phyloP scores from a whole-genome alignment of 2,888 invertebrate genomes.

The Nebria salina region DNA sequence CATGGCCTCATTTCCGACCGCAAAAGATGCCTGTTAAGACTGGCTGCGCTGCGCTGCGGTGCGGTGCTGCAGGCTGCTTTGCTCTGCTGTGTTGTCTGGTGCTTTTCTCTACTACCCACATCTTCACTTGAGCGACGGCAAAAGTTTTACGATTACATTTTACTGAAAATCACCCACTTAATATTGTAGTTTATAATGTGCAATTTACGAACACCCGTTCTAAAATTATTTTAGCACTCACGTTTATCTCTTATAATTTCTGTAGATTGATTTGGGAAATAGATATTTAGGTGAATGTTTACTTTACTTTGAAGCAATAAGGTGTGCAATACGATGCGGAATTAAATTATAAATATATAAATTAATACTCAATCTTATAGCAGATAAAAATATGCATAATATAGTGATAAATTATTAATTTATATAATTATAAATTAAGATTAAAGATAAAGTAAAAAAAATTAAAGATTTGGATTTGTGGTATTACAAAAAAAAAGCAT shows the following conservation, averaged over 20 bases:
- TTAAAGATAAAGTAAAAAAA: too few relatives aligned
- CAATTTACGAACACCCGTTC: constrained; percentile 4
- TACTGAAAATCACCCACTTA: constrained; percentile 17
- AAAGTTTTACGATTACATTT: constrained; percentile 15
- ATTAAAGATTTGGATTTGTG: too few relatives aligned
- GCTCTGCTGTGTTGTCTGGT: background rate
- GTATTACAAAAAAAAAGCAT: too few relatives aligned
- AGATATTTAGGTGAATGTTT: background rate
- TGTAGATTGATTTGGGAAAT: background rate
- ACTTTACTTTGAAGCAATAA: background rate
- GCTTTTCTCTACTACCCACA: background rate
- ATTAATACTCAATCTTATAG: background rate
- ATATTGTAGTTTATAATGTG: constrained; percentile 23
- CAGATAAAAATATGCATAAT: background rate
- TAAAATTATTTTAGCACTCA: background rate
- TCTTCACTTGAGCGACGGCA: background rate
- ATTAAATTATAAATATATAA: background rate
- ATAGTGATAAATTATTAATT: too few relatives aligned
- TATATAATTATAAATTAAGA: too few relatives aligned
- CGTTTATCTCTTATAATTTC: background rate
- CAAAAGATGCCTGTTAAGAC: constrained; percentile 30
- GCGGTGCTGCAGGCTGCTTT: background rate
- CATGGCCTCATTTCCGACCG: constrained; percentile 44
- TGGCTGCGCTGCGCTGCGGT: background rate
- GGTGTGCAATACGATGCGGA: background rate